phyloP scores from a whole-genome alignment of 2,888 invertebrate species.

The Mesoligia furuncula region DNA sequence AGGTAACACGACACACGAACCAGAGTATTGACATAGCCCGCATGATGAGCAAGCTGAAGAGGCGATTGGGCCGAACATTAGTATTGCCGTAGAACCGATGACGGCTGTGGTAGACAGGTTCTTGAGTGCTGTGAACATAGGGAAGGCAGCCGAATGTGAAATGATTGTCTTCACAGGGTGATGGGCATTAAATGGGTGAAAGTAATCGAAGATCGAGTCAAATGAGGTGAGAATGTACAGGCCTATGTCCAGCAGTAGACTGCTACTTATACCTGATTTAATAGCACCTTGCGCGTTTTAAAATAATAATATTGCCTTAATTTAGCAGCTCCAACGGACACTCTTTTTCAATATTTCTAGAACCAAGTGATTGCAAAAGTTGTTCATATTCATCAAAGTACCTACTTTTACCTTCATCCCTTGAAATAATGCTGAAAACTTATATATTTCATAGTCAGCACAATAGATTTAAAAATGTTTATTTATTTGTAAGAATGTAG shows the following conservation, averaged over 20 bases:
- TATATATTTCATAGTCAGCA: no score
- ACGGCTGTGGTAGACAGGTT: neutral
- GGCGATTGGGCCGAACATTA: neutral
- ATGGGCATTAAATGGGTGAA: neutral
- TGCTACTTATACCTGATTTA: neutral
- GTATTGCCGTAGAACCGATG: no score
- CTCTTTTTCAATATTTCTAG: neutral
- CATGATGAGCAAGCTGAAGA: no score
- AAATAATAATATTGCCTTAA: neutral
- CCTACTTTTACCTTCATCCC: neutral
- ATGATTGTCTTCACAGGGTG: neutral
- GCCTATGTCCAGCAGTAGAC: neutral
- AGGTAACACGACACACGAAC: neutral
- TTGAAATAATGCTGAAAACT: neutral
- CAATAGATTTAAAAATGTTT: neutral
- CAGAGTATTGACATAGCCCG: neutral
- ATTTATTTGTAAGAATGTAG: no score
- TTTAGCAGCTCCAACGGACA: neutral
- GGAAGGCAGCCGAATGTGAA: no score
- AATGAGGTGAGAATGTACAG: neutral
- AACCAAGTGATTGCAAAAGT: neutral
- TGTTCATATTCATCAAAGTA: neutral
- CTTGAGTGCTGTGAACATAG: neutral
- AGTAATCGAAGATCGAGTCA: neutral
- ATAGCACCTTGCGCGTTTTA: neutral